Conservation (phyloP, 2,888 invertebrate species). For the Papilio demoleus region DNA sequence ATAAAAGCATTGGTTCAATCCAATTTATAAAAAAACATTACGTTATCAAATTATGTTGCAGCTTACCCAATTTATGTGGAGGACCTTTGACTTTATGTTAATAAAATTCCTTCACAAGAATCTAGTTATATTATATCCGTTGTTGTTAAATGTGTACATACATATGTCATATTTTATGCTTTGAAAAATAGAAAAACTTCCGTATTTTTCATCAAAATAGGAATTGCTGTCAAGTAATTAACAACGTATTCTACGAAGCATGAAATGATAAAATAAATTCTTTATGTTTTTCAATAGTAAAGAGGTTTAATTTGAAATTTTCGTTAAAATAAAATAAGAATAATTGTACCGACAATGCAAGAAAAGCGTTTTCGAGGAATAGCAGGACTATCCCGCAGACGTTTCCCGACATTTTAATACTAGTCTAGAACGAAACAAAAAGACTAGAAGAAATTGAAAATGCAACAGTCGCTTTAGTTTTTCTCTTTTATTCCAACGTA, state of each 20-base stretch:
- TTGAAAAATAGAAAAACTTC: too few species aligned
- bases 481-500: conserved; percentile 12
- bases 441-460: conserved; percentile 27
- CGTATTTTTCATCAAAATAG: too few species aligned
- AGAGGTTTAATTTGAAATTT: background rate
- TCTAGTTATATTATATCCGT: too few species aligned
- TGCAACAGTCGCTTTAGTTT: conserved; percentile 31
- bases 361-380: conserved; percentile 13
- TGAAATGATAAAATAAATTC: too few species aligned
- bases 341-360: conserved; percentile 18
- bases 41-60: conserved; percentile 15
- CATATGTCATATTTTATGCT: too few species aligned
- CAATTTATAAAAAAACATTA: background rate
- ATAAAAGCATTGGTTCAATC: background rate
- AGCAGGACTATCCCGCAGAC: conserved; percentile 21
- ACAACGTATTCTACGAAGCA: too few species aligned
- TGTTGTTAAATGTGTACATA: too few species aligned
- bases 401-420: conserved; percentile 35
- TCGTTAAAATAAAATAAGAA: conserved; percentile 11
- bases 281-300: too few species aligned
- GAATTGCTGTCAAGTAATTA: too few species aligned
- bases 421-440: conserved; percentile 22
- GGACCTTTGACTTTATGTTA: too few species aligned
- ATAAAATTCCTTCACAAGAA: too few species aligned
- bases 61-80: background rate